Conservation (phyloP, 2,113 vertebrate species). For the Paralichthys olivaceus region DNA sequence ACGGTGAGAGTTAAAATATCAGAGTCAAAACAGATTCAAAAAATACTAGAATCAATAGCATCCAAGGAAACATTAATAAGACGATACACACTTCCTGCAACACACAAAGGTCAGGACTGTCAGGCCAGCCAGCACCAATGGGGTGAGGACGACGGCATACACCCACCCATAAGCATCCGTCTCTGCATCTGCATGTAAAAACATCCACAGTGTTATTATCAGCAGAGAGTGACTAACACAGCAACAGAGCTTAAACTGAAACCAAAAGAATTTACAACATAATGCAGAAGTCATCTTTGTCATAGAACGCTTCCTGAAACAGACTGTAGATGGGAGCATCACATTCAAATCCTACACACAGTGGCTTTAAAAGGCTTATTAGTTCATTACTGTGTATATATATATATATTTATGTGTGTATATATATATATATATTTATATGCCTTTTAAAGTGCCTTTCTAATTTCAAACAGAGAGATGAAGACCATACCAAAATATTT, state of each 20-base stretch:
- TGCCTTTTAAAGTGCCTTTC: background rate
- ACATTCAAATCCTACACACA: too few species aligned
- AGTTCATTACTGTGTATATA: too few species aligned
- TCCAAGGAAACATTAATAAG: background rate
- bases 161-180: rapidly evolving
- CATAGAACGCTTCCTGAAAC: too few species aligned
- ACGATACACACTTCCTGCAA: constrained; percentile 46
- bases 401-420: too few species aligned
- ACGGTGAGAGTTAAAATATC: background rate
- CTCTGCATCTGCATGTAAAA: constrained; percentile 17
- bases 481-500: constrained; percentile 40
- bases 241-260: background rate
- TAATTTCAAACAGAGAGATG: background rate
- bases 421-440: too few species aligned
- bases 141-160: constrained; percentile 2
- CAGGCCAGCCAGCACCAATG: constrained; percentile 27
- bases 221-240: background rate
- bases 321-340: too few species aligned
- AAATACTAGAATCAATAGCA: background rate
- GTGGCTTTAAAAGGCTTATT: too few species aligned
- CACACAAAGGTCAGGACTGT: constrained; percentile 1
- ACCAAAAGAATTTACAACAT: too few species aligned
- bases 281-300: too few species aligned
- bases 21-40: background rate
- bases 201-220: background rate